Conservation (phyloP, 2,113 vertebrate species). For the Terrapene triunguis region DNA sequence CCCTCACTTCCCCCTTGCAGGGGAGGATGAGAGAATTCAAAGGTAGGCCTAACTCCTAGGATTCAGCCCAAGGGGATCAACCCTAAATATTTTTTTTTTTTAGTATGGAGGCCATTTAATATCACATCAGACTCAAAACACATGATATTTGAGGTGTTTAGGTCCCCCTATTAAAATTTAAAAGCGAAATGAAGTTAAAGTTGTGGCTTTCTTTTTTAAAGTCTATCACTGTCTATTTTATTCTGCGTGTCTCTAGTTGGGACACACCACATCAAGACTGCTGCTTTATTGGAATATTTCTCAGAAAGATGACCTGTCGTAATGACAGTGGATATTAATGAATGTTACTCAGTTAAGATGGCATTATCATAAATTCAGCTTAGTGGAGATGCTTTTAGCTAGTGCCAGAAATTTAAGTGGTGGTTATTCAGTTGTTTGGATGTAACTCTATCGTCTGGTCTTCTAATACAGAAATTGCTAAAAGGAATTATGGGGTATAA, state of each 20-base stretch:
- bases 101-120: background rate
- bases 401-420: background rate
- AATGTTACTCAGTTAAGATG: background rate
- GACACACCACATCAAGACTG: background rate
- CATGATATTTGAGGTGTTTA: background rate
- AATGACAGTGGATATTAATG: background rate
- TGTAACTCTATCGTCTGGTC: background rate
- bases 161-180: background rate
- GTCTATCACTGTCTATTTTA: background rate
- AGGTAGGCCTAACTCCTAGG: background rate
- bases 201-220: background rate
- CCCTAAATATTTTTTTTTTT: background rate
- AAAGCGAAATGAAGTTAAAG: background rate
- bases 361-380: background rate
- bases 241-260: background rate
- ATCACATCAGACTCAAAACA: background rate
- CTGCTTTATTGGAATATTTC: background rate
- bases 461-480: background rate
- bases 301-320: background rate
- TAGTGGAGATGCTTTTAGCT: background rate
- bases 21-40: background rate
- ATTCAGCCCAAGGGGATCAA: background rate
- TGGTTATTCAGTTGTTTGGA: background rate
- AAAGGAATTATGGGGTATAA: background rate
- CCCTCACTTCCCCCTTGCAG: background rate